Conservation (phyloP, 1,140 invertebrate genomes). For the Lordiphosa stackelbergi region DNA sequence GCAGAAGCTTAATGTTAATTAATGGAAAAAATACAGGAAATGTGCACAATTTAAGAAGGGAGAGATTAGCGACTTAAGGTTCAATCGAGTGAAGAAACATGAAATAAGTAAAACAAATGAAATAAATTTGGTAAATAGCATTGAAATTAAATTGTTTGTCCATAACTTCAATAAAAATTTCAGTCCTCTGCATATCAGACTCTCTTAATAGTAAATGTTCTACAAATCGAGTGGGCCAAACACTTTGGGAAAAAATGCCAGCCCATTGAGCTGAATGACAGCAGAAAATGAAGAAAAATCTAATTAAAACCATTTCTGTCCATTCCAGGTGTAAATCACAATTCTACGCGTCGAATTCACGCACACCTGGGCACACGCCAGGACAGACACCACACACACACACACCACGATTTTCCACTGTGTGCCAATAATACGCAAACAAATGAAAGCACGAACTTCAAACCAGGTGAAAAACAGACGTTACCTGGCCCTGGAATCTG, state of each 20-base stretch:
- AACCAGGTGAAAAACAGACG: conserved; percentile 63
- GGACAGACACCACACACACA: conserved; percentile 18
- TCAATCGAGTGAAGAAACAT: too few species aligned
- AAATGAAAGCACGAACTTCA: conserved; percentile 34
- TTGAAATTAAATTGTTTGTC: too few species aligned
- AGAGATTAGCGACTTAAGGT: neutral
- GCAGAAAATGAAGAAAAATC: conserved; percentile 63
- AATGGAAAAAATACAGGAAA: conserved; percentile 18
- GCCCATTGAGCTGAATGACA: conserved; percentile 42
- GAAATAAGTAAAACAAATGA: too few species aligned
- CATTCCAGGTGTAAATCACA: conserved; percentile 54
- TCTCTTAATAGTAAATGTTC: too few species aligned
- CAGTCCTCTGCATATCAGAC: too few species aligned
- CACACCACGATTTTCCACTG: conserved; percentile 29
- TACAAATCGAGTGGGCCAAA: neutral
- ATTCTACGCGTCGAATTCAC: conserved; percentile 62
- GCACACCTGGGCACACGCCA: conserved; percentile 32
- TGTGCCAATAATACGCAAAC: conserved; percentile 62
- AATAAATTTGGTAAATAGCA: too few species aligned
- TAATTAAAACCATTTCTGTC: conserved; percentile 60
- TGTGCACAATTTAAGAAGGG: neutral
- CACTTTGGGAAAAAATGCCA: conserved; percentile 3
- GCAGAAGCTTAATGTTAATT: conserved; percentile 5
- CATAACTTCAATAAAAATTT: too few species aligned
- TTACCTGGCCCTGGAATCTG: conserved; percentile 44